Percentiles rank a stretch among this genome's conserved stretches.
Conservation (phyloP, 2,113 vertebrate species). For the Psophia crepitans region DNA sequence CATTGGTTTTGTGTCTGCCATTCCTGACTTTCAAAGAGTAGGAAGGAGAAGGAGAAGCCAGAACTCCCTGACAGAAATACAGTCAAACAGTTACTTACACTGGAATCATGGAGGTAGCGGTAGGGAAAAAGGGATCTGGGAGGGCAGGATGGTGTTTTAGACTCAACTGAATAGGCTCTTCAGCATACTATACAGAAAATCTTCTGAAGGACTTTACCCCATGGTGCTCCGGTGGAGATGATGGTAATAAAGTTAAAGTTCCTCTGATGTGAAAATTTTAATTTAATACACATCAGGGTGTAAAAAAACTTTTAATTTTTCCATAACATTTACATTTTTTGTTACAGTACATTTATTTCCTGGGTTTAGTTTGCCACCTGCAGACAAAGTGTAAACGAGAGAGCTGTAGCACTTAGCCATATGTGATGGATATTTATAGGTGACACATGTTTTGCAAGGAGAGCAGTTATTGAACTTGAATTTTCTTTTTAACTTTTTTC, state of each 20-base stretch:
- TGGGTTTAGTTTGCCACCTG: slow-evolving; percentile 60
- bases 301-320: background rate
- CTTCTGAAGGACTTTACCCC: too few relatives aligned
- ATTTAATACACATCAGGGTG: too few relatives aligned
- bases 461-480: background rate
- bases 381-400: slow-evolving; percentile 38
- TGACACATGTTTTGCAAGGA: slow-evolving; percentile 17
- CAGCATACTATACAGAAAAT: too few relatives aligned
- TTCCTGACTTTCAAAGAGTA: background rate
- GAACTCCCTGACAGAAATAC: background rate
- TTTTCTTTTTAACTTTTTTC: slow-evolving; percentile 30
- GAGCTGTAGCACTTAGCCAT: background rate
- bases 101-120: background rate
- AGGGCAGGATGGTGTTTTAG: background rate
- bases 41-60: background rate
- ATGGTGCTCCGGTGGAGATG: background rate
- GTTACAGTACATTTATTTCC: background rate
- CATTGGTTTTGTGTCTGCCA: background rate
- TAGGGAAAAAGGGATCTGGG: background rate
- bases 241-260: background rate
- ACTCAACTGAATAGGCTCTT: background rate
- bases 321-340: background rate
- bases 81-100: background rate
- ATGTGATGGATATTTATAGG: background rate
- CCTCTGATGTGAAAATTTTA: background rate